Conservation (phyloP, 2,888 invertebrate genomes). For the Amphipyra berbera region DNA sequence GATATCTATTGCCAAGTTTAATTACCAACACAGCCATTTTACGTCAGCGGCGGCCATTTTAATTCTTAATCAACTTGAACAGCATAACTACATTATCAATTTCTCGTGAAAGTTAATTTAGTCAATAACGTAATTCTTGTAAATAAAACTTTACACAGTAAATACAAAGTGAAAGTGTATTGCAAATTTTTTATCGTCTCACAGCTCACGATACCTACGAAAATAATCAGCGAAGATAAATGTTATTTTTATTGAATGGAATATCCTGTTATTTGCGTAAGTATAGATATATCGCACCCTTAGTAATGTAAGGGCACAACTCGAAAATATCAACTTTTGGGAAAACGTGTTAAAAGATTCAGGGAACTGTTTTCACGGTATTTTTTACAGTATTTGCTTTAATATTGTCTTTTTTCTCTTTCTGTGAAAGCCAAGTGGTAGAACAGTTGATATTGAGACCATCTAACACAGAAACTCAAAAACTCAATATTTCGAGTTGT, state of each 20-base stretch:
- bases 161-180: conserved; percentile 46
- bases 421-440: too few species aligned
- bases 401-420: too few species aligned
- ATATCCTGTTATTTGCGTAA: conserved; percentile 11
- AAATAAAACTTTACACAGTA: conserved; percentile 28
- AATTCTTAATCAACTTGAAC: conserved; percentile 10
- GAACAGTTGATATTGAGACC: too few species aligned
- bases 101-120: conserved; percentile 43
- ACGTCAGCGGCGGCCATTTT: conserved; percentile 1
- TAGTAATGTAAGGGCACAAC: too few species aligned
- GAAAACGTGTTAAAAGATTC: too few species aligned
- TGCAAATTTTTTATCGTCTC: conserved; percentile 17
- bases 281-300: too few species aligned
- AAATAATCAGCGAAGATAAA: neutral
- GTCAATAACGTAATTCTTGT: conserved; percentile 16
- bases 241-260: neutral
- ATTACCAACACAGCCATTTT: neutral
- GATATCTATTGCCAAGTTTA: too few species aligned
- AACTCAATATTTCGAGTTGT: too few species aligned
- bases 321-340: too few species aligned
- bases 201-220: neutral
- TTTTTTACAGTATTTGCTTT: too few species aligned
- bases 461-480: too few species aligned
- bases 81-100: conserved; percentile 7
- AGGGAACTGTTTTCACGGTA: too few species aligned